Percentiles rank a stretch among this genome's conserved stretches.
These are phyloP conservation scores for Coranthus polyacanthus DNA, from an alignment of 2,797 vertebrate species.

Conservation along the genomic window DNA sequence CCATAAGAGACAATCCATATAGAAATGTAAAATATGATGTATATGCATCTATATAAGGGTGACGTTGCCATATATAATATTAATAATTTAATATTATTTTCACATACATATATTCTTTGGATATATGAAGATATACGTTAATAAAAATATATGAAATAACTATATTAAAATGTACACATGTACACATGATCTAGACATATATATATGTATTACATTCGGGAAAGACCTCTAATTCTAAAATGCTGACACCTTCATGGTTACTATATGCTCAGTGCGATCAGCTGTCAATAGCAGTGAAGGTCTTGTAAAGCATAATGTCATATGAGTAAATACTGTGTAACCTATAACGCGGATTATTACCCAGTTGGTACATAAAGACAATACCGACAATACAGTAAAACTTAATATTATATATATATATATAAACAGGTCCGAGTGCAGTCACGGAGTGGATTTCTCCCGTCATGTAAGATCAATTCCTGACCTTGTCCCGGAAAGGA, in stretches of 20 bases:
- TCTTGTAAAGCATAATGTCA: background rate
- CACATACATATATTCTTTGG: no score
- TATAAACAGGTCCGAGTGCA: background rate
- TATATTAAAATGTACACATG: no score
- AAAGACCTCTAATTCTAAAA: background rate
- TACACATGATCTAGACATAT: no score
- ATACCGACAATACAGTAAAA: no score
- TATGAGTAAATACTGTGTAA: background rate
- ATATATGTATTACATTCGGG: no score
- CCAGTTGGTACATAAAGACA: background rate
- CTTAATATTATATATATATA: no score
- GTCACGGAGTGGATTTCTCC: background rate
- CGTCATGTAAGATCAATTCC: conserved; percentile 56
- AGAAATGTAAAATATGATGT: background rate
- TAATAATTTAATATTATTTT: no score
- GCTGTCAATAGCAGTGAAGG: background rate
- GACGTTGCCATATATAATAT: no score
- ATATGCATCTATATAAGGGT: no score
- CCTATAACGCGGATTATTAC: background rate
- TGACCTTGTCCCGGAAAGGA: conserved; percentile 81
- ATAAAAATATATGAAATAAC: no score
- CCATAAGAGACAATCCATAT: background rate
- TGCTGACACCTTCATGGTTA: background rate
- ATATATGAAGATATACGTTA: no score
- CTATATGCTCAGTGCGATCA: background rate